These are phyloP conservation scores for Diarsia brunnea DNA, from an alignment of 2,888 invertebrate species.

Conservation along the genomic window DNA sequence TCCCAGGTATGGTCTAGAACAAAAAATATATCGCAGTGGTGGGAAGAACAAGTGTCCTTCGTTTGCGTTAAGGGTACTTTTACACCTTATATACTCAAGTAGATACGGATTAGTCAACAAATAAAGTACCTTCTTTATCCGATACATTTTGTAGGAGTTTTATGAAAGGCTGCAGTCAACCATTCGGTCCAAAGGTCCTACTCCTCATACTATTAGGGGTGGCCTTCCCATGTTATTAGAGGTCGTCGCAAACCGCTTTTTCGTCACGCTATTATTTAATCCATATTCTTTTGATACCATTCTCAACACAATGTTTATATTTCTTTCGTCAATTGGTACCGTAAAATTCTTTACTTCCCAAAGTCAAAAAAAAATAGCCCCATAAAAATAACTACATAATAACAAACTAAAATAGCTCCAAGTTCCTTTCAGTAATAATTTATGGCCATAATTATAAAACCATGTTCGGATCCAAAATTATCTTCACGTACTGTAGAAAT, in stretches of 20 bases:
- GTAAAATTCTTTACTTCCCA: too few species aligned
- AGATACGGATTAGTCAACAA: too few species aligned
- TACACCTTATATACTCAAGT: too few species aligned
- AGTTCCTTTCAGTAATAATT: slow-evolving; percentile 30
- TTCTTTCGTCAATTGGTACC: too few species aligned
- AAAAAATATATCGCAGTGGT: too few species aligned
- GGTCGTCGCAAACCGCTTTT: not conserved
- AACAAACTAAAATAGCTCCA: slow-evolving; percentile 32
- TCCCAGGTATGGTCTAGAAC: too few species aligned
- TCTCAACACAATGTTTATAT: too few species aligned
- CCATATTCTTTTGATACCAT: not conserved
- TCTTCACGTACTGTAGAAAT: slow-evolving; percentile 38
- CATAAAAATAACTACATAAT: slow-evolving; percentile 24
- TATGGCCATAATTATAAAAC: slow-evolving; percentile 40
- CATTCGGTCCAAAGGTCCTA: not conserved
- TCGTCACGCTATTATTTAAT: not conserved
- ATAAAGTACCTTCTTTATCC: not conserved
- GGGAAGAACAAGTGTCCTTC: too few species aligned
- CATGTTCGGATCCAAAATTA: slow-evolving; percentile 38
- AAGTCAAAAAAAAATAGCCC: slow-evolving; percentile 21
- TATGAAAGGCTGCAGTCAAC: not conserved
- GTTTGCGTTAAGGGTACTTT: too few species aligned
- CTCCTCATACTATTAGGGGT: too few species aligned
- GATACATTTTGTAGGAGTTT: not conserved
- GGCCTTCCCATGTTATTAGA: not conserved